phyloP scores from a whole-genome alignment of 2,113 vertebrate species.

The Pipa parva region DNA sequence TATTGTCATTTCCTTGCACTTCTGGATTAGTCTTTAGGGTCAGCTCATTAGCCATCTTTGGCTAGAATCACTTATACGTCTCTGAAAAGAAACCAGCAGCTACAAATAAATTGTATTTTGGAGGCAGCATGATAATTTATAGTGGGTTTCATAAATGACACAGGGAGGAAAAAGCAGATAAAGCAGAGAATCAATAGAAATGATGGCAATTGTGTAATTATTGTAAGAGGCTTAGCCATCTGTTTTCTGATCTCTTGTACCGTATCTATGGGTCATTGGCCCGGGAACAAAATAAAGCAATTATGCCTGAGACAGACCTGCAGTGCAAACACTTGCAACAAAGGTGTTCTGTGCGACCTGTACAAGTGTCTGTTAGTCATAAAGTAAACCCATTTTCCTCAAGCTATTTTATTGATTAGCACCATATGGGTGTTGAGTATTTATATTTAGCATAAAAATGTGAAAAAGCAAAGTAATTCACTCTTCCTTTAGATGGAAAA shows the following conservation, averaged over 20 bases:
- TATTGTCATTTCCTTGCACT: slow-evolving; percentile 53
- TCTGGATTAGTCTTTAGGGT: slow-evolving; percentile 50
- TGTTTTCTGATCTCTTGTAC: slow-evolving; percentile 24
- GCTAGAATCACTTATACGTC: slow-evolving; percentile 35
- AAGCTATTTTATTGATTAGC: not conserved
- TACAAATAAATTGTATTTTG: slow-evolving; percentile 38
- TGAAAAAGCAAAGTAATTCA: not conserved
- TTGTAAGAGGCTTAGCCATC: slow-evolving; percentile 17
- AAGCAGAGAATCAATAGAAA: slow-evolving; percentile 41
- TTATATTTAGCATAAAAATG: not conserved
- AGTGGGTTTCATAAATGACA: not conserved
- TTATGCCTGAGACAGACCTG: slow-evolving; percentile 18
- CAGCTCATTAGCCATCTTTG: slow-evolving; percentile 52
- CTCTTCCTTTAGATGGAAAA: no score
- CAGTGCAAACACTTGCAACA: slow-evolving; percentile 15
- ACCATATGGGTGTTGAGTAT: not conserved
- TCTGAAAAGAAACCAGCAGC: slow-evolving; percentile 34
- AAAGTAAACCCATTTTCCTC: not conserved
- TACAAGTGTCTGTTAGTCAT: slow-evolving; percentile 13
- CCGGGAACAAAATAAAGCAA: slow-evolving; percentile 22
- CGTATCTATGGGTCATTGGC: slow-evolving; percentile 16
- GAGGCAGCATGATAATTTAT: slow-evolving; percentile 13
- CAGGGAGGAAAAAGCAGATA: slow-evolving; percentile 19
- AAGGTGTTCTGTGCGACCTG: slow-evolving; percentile 22
- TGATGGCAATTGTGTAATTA: slow-evolving; percentile 22